Base-by-base conservation (phyloP, 92 coral and sea anemone genomes). In the Metridium senile region DNA sequence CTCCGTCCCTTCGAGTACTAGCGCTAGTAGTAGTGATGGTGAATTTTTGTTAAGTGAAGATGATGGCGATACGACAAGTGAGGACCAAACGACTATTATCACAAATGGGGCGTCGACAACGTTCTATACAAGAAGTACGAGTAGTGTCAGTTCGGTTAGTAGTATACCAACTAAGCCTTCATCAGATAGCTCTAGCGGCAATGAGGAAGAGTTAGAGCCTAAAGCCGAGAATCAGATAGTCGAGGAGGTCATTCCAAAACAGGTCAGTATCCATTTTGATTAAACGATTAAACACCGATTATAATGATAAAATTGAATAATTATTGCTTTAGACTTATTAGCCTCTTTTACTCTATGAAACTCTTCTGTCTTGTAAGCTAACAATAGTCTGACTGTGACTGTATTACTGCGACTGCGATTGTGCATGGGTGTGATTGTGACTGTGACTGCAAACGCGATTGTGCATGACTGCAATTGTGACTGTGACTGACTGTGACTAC, bases 11-110 rank as follows among this genome's bases (percentile, higher is more conserved):
- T 72, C 71, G 8, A 72, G 78, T 39, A 74, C 70, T 8, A 74
- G 77, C 13, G 79, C 66, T 1, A 69, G 70, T 7, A 53, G 35
- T 26, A 81, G 78, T 27, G 65, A 67, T 56, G 77, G 78, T 35
- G 88, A 74, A 0, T 56, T 70, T 0, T 51, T 54, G 19, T 87
- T 72, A 16, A 79, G 70, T 0, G 78, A 67, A 1, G 91, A 83
- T 21, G 85, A 72, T 28, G 82, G 58, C 1, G 88, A 74, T 32
- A 68, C 72, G 9, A 66, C 73, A n/a, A 58, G 52, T 25, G 79
- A 74, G 17, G 80, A 78, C 0, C 71, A 62, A 35, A 65, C 66
- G 22, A 33, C 51, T 10, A 58, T 62, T 2, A 33, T 27, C 0
- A 70, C 84, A 0, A 68, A 45, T 9, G 0, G 0, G 0, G 62